These are phyloP conservation scores for Furcula furcula DNA, from an alignment of 2,888 invertebrate genomes.

Conservation along the genomic window DNA sequence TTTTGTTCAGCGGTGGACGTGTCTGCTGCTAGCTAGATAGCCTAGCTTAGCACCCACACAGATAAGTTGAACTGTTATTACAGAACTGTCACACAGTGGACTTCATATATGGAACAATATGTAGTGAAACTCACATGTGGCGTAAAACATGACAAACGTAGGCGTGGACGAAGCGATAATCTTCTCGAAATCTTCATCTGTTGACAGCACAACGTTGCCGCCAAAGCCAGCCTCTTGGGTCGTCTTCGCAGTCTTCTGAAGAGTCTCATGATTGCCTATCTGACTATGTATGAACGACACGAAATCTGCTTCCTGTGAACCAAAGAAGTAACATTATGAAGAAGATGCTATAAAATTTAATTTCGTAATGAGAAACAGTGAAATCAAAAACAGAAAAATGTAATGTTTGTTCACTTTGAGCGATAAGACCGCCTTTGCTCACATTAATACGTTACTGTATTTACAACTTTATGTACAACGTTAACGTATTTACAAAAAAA, in stretches of 20 bases:
- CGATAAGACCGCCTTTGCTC: no score
- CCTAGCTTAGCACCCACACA: no score
- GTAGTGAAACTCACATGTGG: conserved; percentile 85
- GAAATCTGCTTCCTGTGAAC: conserved; percentile 83
- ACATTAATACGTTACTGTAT: no score
- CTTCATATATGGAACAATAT: not conserved
- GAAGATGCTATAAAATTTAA: not conserved
- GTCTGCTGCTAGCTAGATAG: no score
- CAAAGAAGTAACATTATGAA: not conserved
- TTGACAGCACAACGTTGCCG: conserved; percentile 70
- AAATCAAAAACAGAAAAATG: no score
- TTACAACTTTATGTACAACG: no score
- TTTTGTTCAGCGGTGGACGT: no score
- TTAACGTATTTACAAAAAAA: no score
- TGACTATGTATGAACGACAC: conserved; percentile 82
- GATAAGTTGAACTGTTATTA: no score
- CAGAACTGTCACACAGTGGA: not conserved
- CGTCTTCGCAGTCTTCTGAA: conserved; percentile 34
- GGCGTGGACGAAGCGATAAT: conserved; percentile 81
- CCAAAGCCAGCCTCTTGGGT: conserved; percentile 66
- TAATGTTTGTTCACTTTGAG: no score
- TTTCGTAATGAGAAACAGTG: no score
- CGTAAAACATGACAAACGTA: conserved; percentile 89
- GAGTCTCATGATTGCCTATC: conserved; percentile 33
- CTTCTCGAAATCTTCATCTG: conserved; percentile 82